Conservation (phyloP, 2,888 invertebrate species). For the Hartigia nigra region DNA sequence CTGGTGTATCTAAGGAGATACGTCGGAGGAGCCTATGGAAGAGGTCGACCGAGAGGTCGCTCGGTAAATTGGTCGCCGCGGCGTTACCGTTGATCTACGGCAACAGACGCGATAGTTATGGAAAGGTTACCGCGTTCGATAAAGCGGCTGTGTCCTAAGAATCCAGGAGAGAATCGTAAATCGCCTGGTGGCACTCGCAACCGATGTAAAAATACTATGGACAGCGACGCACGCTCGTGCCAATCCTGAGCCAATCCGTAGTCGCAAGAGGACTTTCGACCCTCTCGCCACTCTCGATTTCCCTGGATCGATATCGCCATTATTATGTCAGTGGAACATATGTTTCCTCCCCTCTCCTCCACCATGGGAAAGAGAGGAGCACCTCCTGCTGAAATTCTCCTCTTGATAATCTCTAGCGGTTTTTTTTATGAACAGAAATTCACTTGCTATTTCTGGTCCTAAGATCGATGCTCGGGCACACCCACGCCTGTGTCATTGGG, state of each 20-base stretch:
- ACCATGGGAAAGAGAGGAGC: neutral
- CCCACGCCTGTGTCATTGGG: conserved; percentile 47
- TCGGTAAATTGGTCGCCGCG: conserved; percentile 58
- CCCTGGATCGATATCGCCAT: neutral
- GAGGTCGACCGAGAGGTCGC: conserved; percentile 59
- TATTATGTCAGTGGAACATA: neutral
- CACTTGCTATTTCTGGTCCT: neutral
- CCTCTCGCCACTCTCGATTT: neutral
- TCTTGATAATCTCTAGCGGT: neutral
- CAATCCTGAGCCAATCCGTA: neutral
- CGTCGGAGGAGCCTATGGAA: conserved; percentile 38
- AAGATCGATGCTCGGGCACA: conserved; percentile 43
- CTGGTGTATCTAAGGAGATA: conserved; percentile 1
- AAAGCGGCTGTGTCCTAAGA: conserved; percentile 50
- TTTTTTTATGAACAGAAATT: neutral
- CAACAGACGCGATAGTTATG: conserved; percentile 59
- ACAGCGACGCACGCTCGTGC: neutral
- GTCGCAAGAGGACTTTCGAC: neutral
- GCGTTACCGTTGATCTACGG: conserved; percentile 59
- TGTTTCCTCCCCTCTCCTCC: neutral
- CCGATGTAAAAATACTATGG: neutral
- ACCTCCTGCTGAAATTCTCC: neutral
- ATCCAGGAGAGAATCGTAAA: conserved; percentile 49
- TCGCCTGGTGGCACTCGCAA: conserved; percentile 21
- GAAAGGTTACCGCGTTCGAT: conserved; percentile 57